A percentile compares a stretch with the other conserved stretches of the same genome.
phyloP scores from a whole-genome alignment of 2,888 invertebrate genomes.

The Tolmerus cingulatus region DNA sequence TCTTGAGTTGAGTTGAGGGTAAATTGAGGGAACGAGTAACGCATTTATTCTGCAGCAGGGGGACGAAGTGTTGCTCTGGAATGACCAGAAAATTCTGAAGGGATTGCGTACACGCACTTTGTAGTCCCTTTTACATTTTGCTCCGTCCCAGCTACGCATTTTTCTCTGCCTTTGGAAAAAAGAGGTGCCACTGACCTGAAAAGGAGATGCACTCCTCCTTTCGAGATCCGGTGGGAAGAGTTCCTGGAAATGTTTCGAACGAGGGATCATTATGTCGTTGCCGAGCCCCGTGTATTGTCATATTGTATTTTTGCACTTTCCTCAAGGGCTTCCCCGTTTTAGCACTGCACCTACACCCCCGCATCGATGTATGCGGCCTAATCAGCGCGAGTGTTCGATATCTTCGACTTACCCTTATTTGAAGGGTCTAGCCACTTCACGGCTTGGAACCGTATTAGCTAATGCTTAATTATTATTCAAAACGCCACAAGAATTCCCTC shows the following conservation, averaged over 20 bases:
- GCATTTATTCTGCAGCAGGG: neutral
- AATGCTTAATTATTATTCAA: constrained; percentile 19
- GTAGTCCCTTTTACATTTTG: neutral
- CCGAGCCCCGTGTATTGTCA: neutral
- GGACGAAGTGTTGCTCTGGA: neutral
- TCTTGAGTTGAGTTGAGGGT: neutral
- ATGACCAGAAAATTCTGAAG: constrained; percentile 6
- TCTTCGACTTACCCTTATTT: neutral
- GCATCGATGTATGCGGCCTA: neutral
- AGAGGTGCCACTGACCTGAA: constrained; percentile 25
- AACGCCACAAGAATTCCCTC: neutral
- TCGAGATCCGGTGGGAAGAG: neutral
- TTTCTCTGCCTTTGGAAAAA: neutral
- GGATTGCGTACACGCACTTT: constrained; percentile 26
- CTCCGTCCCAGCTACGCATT: neutral
- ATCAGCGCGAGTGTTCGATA: neutral
- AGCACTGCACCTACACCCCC: neutral
- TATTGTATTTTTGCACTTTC: neutral
- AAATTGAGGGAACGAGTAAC: neutral
- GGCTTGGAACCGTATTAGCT: neutral
- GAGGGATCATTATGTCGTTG: neutral
- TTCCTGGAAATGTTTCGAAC: neutral
- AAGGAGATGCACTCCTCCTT: constrained; percentile 27
- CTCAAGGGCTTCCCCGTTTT: neutral
- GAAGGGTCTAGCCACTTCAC: neutral